Evolutionary conservation across 2,113 vertebrate genomes (phyloP).

Genomic region (Leptobrachium ailaonicum): DNA sequence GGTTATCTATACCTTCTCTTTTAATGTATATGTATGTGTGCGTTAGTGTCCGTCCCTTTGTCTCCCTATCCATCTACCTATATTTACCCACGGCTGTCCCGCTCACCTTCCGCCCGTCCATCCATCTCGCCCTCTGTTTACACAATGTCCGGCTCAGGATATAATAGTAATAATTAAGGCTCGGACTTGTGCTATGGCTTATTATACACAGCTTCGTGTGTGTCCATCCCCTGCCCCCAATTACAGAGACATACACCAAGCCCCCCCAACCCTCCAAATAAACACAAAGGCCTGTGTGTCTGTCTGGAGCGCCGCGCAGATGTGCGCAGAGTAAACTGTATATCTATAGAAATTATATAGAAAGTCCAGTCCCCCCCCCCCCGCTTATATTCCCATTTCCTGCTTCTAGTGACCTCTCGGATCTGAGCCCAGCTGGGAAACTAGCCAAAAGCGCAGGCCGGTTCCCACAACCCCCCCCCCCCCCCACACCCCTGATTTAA

Average conservation of each 20-base stretch:
- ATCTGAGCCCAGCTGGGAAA: conserved; percentile 35
- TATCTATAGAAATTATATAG: conserved; percentile 19
- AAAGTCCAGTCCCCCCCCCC: neutral
- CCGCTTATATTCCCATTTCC: conserved; percentile 36
- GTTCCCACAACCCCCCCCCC: conserved; percentile 20
- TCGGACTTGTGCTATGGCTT: conserved; percentile 8
- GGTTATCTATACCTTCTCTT: neutral
- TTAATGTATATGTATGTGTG: neutral
- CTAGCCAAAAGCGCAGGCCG: conserved; percentile 6
- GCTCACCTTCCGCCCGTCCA: neutral
- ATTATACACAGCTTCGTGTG: conserved; percentile 27
- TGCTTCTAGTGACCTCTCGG: conserved; percentile 34
- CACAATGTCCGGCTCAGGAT: neutral
- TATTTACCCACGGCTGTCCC: neutral
- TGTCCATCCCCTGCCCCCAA: conserved; percentile 25
- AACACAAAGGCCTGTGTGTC: conserved; percentile 5
- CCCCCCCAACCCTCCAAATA: conserved; percentile 16
- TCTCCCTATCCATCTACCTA: neutral
- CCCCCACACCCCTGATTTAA: neutral
- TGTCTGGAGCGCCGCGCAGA: conserved; percentile 19
- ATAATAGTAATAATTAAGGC: conserved; percentile 27
- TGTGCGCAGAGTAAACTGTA: conserved; percentile 36
- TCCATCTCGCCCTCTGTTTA: conserved; percentile 19
- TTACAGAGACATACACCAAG: neutral
- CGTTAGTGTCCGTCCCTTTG: neutral